Evolutionary conservation across 2,888 invertebrate species (phyloP).

Genomic region (Azorinus chamasolen): DNA sequence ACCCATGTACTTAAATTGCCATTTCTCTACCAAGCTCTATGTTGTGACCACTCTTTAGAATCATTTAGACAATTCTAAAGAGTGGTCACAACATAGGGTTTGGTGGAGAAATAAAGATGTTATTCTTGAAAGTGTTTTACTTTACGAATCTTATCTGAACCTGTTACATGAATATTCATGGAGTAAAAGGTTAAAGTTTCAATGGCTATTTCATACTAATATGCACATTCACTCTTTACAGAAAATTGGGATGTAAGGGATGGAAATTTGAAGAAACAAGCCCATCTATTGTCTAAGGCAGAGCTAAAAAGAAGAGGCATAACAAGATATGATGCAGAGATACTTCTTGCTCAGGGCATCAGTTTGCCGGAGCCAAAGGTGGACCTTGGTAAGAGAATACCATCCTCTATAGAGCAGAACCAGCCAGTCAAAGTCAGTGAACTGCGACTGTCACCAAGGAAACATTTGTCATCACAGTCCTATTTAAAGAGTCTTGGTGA

Average conservation of each 20-base stretch:
- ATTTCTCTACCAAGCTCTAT: no score
- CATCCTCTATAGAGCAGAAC: constrained; percentile 30
- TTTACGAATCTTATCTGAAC: no score
- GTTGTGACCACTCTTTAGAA: no score
- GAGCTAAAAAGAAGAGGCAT: constrained; percentile 84
- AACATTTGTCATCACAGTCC: constrained; percentile 62
- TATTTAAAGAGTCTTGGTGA: constrained; percentile 41
- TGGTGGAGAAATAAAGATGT: no score
- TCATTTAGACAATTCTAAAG: no score
- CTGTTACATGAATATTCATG: no score
- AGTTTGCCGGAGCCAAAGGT: constrained; percentile 80
- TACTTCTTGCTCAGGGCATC: constrained; percentile 83
- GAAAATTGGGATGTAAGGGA: constrained; percentile 84
- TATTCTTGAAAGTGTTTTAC: no score
- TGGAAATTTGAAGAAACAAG: constrained; percentile 82
- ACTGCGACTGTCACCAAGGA: constrained; percentile 52
- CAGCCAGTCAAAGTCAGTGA: constrained; percentile 57
- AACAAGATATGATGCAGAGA: constrained; percentile 85
- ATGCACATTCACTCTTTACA: constrained; percentile 27
- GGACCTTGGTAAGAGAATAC: constrained; percentile 63
- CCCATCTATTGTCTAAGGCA: constrained; percentile 81
- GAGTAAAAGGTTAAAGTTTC: no score
- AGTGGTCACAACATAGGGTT: no score
- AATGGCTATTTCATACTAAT: no score
- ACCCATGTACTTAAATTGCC: no score